phyloP scores from a whole-genome alignment of 2,113 vertebrate genomes.

The Lynx canadensis region DNA sequence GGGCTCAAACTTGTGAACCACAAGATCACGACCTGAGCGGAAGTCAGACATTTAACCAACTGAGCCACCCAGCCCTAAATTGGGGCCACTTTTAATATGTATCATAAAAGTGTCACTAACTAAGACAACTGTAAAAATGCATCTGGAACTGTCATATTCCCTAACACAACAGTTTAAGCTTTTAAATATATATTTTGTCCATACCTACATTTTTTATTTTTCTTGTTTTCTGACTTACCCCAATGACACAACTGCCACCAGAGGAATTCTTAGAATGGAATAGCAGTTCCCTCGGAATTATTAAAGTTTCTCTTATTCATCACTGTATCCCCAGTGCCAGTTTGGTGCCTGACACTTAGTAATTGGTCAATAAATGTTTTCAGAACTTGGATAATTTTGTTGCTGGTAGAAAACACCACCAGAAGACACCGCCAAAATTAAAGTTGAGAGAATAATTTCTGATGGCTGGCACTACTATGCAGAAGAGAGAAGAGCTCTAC shows the following conservation, averaged over 20 bases:
- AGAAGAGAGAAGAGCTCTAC: neutral
- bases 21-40: too few relatives aligned
- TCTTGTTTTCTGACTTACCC: neutral
- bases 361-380: neutral
- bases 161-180: neutral
- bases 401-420: neutral
- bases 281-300: neutral
- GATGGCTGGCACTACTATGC: neutral
- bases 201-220: neutral
- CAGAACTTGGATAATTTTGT: neutral
- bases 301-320: neutral
- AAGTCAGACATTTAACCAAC: too few relatives aligned
- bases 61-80: neutral
- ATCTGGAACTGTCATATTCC: neutral
- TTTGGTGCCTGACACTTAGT: neutral
- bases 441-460: neutral
- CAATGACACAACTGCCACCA: neutral
- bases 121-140: neutral
- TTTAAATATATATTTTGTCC: neutral
- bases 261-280: neutral
- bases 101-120: neutral
- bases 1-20: too few relatives aligned
- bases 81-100: neutral
- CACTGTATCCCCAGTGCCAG: neutral
- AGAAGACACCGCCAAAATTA: neutral